Evolutionary conservation across 2,888 invertebrate species (phyloP), one percentile per base, ranked within the genome.

Genomic region (Tenthredo mesomela): DNA sequence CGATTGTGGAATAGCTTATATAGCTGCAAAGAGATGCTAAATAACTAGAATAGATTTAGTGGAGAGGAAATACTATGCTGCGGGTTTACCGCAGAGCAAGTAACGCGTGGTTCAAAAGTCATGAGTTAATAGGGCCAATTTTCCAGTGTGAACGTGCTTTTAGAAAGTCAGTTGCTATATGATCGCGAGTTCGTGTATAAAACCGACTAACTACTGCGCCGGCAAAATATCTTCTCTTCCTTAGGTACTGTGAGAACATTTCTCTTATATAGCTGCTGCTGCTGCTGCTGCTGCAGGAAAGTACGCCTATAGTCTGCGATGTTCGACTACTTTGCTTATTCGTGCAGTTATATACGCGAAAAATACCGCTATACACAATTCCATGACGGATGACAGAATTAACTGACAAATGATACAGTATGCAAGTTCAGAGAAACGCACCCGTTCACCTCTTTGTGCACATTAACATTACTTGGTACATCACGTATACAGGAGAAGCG

Each of bases 21-120:
- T 15, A 40, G 29, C n/a, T 15, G 29, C 10, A 47, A 54, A 80
- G 37, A 80, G 21, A 40, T 61, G 40, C 18, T n/a, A 50, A 50
- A 80, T 37, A 61, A 37, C 7, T 4, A 33, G 54, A 54, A 77
- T 50, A 37, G 80, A 80, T 80, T 80, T 61, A 40, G 33, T 2
- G 54, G 61, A 37, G 78, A 61, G 58, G 61, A 80, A 58, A 80
- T 61, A 50, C 50, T 10, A n/a, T n/a, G 50, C 50, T 77, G 77
- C 6, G 12, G 18, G 50, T 50, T 15, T 50, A 47, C 54, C 54
- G 54, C 33, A 54, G 77, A 77, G 33, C 77, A 77, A 77, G 54
- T 77, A 77, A 77, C 47, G 29, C 77, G 54, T 47, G 82, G 82
- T 82, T 82, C 82, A 82, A 82, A 82, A 70, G 82, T 82, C 82